phyloP scores from a whole-genome alignment of 2,797 vertebrate genomes.

The Sciurus vulgaris region DNA sequence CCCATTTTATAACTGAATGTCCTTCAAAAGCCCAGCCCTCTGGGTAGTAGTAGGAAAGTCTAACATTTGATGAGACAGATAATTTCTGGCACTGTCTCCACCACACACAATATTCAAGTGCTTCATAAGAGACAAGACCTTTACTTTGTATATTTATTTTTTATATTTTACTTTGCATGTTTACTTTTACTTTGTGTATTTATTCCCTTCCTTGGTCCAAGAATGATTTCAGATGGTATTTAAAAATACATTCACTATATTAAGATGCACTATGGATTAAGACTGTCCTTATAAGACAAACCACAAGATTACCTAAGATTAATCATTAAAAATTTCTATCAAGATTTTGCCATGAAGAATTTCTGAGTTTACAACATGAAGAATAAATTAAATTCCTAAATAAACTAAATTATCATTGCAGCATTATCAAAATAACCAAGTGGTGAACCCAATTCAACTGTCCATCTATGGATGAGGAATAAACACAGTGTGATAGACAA shows the following conservation, averaged over 20 bases:
- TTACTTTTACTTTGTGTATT: not conserved
- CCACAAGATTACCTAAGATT: not conserved
- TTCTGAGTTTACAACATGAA: constrained; percentile 29
- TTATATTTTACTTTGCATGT: not conserved
- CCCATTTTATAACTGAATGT: not conserved
- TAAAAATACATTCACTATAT: not conserved
- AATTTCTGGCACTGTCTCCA: not conserved
- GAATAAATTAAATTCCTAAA: not conserved
- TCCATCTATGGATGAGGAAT: not conserved
- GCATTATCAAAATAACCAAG: not conserved
- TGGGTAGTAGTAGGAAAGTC: not conserved
- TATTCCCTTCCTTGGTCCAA: not conserved
- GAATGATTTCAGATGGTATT: not conserved
- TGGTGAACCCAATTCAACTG: not conserved
- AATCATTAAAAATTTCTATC: not conserved
- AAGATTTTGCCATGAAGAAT: constrained; percentile 1
- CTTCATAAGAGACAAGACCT: not conserved
- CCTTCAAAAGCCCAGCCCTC: not conserved
- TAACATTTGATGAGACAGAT: not conserved
- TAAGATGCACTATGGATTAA: not conserved
- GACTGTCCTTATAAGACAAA: not conserved
- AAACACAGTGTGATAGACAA: not conserved
- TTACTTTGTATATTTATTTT: not conserved
- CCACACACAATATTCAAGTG: not conserved
- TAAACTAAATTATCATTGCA: not conserved